Evolutionary conservation across 2,113 vertebrate species (phyloP).

Genomic region (Pavo muticus): DNA sequence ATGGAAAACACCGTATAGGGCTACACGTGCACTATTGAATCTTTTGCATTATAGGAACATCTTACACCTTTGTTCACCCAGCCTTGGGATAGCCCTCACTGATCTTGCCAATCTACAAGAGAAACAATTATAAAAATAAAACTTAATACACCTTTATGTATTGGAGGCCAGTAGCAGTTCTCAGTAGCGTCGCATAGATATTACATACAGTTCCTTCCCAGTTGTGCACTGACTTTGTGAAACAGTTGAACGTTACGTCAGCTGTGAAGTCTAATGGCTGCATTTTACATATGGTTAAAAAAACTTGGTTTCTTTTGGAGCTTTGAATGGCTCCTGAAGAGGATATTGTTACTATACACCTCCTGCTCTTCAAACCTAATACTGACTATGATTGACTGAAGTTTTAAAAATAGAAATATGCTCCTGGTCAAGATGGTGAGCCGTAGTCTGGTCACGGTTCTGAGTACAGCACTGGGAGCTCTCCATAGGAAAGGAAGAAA

Average conservation of each 20-base stretch:
- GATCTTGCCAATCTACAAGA: background rate
- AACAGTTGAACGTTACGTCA: background rate
- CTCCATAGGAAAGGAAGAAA: background rate
- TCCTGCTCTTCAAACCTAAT: background rate
- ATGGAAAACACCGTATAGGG: background rate
- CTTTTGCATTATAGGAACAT: background rate
- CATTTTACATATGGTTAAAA: background rate
- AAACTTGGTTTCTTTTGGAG: background rate
- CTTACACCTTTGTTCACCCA: background rate
- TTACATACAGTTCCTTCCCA: background rate
- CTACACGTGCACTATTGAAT: background rate
- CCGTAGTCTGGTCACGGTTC: background rate
- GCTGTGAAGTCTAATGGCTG: background rate
- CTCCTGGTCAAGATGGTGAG: background rate
- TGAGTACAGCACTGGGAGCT: background rate
- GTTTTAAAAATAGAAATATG: background rate
- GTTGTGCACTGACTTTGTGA: background rate
- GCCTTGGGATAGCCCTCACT: background rate
- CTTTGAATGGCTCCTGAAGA: background rate
- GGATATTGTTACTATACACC: background rate
- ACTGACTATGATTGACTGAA: background rate
- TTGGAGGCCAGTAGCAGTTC: background rate
- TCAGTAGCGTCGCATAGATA: rapidly evolving
- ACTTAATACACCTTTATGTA: background rate
- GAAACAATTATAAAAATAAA: background rate